These are phyloP conservation scores for Centruroides vittatus DNA, from an alignment of 1,140 invertebrate species.

Conservation along the genomic window DNA sequence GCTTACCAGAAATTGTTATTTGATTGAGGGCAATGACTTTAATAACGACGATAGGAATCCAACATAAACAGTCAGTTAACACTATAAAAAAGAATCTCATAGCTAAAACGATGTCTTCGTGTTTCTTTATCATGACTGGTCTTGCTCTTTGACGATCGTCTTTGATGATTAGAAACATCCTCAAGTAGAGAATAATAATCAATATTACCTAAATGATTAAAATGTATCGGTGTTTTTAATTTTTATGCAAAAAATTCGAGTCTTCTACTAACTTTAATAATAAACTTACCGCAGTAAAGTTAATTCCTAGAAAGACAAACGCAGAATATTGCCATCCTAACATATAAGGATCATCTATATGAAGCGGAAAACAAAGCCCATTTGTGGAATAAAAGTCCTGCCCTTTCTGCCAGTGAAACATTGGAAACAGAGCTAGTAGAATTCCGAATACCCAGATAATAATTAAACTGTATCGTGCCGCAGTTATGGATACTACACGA, in stretches of 20 bases:
- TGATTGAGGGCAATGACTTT: constrained; percentile 18
- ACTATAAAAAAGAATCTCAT: constrained; percentile 27
- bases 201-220: constrained; percentile 32
- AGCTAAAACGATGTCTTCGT: constrained; percentile 20
- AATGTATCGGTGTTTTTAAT: background rate
- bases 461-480: constrained; percentile 9
- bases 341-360: constrained; percentile 29
- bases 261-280: background rate
- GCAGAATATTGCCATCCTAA: constrained; percentile 30
- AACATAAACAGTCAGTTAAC: constrained; percentile 28
- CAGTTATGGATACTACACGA: constrained; percentile 12
- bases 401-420: constrained; percentile 12
- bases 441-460: constrained; percentile 17
- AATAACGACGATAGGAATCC: constrained; percentile 28
- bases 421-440: constrained; percentile 17
- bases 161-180: constrained; percentile 23
- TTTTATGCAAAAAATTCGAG: too few species aligned
- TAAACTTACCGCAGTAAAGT: constrained; percentile 23
- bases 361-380: constrained; percentile 30
- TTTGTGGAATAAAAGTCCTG: constrained; percentile 26
- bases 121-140: constrained; percentile 14
- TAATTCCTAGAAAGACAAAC: constrained; percentile 29
- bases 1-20: constrained; percentile 11
- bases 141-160: constrained; percentile 13
- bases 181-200: constrained; percentile 45